Percentiles rank a stretch among this genome's conserved stretches.
phyloP scores from a whole-genome alignment of 1,140 invertebrate genomes.

The Sminthurides bifidus region DNA sequence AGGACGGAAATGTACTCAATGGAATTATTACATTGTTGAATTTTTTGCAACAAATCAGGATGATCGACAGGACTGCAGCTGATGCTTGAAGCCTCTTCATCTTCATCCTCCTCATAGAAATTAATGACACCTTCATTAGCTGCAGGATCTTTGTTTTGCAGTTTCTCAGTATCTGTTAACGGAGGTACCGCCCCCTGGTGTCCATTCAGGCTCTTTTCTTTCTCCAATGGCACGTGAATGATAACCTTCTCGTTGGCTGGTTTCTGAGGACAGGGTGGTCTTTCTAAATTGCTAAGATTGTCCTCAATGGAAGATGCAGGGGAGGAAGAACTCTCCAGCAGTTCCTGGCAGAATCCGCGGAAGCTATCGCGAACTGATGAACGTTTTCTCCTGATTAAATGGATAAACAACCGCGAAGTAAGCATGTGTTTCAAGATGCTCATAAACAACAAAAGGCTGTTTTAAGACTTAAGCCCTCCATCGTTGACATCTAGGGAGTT shows the following conservation, averaged over 20 bases:
- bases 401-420: too few relatives aligned
- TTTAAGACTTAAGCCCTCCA: too few relatives aligned
- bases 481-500: too few relatives aligned
- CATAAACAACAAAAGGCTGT: too few relatives aligned
- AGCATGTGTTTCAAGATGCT: too few relatives aligned
- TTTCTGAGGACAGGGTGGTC: too few relatives aligned
- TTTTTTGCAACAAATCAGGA: not conserved
- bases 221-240: constrained; percentile 11
- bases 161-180: not conserved
- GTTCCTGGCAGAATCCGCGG: constrained; percentile 21
- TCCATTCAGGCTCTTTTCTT: too few relatives aligned
- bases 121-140: constrained; percentile 25
- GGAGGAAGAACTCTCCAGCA: constrained; percentile 6
- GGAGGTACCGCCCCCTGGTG: not conserved
- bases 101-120: constrained; percentile 28
- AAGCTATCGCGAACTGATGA: constrained; percentile 17
- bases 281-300: not conserved
- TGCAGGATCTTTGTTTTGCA: not conserved
- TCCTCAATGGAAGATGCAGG: not conserved
- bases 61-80: constrained; percentile 16
- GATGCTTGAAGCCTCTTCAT: constrained; percentile 13
- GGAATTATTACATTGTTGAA: constrained; percentile 21
- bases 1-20: constrained; percentile 30
- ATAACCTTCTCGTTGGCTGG: constrained; percentile 12
- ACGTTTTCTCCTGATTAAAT: constrained; percentile 13